Conservation (phyloP, 2,888 invertebrate genomes). For the Erannis defoliaria region DNA sequence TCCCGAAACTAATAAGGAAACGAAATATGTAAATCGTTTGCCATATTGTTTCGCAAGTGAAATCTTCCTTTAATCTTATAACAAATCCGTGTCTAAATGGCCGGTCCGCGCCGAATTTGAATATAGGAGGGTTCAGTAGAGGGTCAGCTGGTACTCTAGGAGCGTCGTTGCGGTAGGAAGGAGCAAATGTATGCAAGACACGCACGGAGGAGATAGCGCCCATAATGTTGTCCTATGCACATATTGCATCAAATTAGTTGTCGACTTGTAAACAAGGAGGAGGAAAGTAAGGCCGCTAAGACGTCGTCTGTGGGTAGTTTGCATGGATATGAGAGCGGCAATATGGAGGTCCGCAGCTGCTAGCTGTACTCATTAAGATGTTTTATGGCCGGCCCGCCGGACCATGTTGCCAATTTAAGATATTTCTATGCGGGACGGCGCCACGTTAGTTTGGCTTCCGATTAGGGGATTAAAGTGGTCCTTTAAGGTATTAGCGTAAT, state of each 20-base stretch:
- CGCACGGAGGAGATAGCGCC: conserved; percentile 83
- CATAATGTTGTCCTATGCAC: conserved; percentile 86
- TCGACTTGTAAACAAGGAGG: conserved; percentile 84
- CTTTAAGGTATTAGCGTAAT: conserved; percentile 84
- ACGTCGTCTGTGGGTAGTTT: conserved; percentile 83
- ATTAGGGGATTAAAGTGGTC: conserved; percentile 85
- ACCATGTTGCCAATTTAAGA: conserved; percentile 86
- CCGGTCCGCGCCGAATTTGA: conserved; percentile 83
- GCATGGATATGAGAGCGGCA: conserved; percentile 86
- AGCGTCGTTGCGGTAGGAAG: conserved; percentile 72
- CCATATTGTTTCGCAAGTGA: conserved; percentile 87
- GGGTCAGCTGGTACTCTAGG: conserved; percentile 72
- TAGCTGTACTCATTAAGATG: conserved; percentile 87
- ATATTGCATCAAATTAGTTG: conserved; percentile 88
- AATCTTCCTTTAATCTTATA: conserved; percentile 88
- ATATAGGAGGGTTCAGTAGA: conserved; percentile 80
- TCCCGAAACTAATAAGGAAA: conserved; percentile 87
- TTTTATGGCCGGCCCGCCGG: conserved; percentile 86
- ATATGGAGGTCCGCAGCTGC: conserved; percentile 85
- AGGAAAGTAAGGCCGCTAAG: conserved; percentile 83
- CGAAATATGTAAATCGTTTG: conserved; percentile 87
- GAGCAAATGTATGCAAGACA: conserved; percentile 85
- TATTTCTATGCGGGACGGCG: conserved; percentile 86
- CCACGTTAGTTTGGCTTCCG: conserved; percentile 85
- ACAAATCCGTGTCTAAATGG: conserved; percentile 87